phyloP scores from a whole-genome alignment of 2,888 invertebrate genomes.

The Cyaniris semiargus region DNA sequence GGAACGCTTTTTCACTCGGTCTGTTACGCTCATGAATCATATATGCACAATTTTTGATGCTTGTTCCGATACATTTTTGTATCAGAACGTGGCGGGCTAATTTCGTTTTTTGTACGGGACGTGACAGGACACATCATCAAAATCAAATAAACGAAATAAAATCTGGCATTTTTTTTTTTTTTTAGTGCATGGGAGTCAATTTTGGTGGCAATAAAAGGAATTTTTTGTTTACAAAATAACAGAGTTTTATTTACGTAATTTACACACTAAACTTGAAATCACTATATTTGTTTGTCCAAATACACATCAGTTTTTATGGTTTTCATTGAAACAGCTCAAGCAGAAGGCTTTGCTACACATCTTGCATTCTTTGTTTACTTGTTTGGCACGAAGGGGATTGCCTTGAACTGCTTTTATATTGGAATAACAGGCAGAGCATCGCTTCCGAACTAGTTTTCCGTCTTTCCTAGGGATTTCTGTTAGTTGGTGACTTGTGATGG shows the following conservation, averaged over 20 bases:
- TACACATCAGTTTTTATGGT: constrained; percentile 25
- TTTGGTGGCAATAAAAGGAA: constrained; percentile 31
- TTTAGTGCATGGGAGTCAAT: constrained; percentile 26
- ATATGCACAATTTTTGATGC: too few relatives aligned
- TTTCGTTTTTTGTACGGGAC: constrained; percentile 22
- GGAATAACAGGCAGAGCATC: constrained; percentile 32
- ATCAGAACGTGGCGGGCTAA: constrained; percentile 24
- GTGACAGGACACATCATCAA: constrained; percentile 20
- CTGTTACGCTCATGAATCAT: too few relatives aligned
- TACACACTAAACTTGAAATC: constrained; percentile 32
- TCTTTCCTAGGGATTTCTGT: constrained; percentile 28
- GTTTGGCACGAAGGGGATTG: constrained; percentile 24
- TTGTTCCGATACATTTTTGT: constrained; percentile 22
- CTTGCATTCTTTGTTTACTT: not conserved
- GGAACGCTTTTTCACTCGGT: too few relatives aligned
- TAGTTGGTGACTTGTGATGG: constrained; percentile 29
- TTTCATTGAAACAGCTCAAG: constrained; percentile 20
- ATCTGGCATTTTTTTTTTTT: constrained; percentile 25
- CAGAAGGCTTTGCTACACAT: not conserved
- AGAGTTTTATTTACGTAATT: constrained; percentile 30
- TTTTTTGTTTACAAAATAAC: constrained; percentile 29
- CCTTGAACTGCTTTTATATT: constrained; percentile 33
- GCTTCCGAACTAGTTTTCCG: constrained; percentile 32
- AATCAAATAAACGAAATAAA: constrained; percentile 24
- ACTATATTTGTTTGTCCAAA: constrained; percentile 31